A percentile compares a stretch with the other conserved stretches of the same genome.
These are phyloP conservation scores for Pteronura brasiliensis DNA, from an alignment of 2,113 vertebrate species.

Conservation along the genomic window DNA sequence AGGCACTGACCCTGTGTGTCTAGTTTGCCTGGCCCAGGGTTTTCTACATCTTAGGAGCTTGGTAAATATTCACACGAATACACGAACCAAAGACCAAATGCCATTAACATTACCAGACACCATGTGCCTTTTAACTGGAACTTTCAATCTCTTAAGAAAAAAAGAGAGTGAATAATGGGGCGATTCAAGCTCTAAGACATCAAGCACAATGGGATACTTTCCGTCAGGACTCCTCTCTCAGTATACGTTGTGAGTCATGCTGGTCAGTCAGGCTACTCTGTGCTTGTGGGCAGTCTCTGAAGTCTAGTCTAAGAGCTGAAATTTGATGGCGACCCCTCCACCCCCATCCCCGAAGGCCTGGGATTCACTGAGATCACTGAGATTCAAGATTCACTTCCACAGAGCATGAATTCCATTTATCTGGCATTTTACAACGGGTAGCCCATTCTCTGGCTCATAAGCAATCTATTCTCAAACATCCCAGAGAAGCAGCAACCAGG, in stretches of 20 bases:
- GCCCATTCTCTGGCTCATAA: background rate
- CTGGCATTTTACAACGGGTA: background rate
- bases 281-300: background rate
- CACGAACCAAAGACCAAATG: background rate
- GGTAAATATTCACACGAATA: background rate
- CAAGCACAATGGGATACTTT: background rate
- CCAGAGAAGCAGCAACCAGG: background rate
- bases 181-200: background rate
- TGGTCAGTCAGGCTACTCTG: background rate
- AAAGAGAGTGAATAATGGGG: background rate
- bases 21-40: background rate
- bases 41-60: background rate
- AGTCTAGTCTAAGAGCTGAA: background rate
- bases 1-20: rapidly evolving
- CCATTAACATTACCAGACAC: background rate
- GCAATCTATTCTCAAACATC: background rate
- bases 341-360: too few relatives aligned
- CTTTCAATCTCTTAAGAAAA: background rate
- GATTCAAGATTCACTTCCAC: background rate
- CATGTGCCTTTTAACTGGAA: background rate
- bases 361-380: background rate
- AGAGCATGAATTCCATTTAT: background rate
- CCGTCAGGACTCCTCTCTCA: background rate
- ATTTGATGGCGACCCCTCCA: background rate
- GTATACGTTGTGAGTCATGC: rapidly evolving